These are phyloP conservation scores for Amia ocellicauda DNA, from an alignment of 2,113 vertebrate species.

Conservation along the genomic window DNA sequence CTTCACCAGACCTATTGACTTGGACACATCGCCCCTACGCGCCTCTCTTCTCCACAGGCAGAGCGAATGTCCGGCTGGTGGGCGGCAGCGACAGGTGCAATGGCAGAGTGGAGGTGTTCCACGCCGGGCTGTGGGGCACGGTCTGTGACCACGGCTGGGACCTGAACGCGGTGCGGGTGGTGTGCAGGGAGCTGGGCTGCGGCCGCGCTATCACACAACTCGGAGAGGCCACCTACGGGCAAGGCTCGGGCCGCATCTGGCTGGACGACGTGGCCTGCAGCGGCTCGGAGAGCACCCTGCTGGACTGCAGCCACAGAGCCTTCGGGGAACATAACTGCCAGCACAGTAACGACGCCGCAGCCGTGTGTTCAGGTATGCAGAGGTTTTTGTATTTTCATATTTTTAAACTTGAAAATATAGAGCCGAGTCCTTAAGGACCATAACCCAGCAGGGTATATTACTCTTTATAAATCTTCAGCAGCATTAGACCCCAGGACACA, in stretches of 20 bases:
- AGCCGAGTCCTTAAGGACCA: no score
- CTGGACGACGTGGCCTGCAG: conserved; percentile 6
- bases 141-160: conserved; percentile 15
- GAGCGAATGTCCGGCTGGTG: not conserved
- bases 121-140: not conserved
- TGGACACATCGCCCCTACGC: no score
- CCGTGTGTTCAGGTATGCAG: conserved; percentile 8
- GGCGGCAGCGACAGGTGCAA: not conserved
- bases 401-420: no score
- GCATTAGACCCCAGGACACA: no score
- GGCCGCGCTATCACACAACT: not conserved
- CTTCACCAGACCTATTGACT: not conserved
- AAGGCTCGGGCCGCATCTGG: conserved; percentile 5
- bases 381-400: no score
- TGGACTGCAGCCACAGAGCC: not conserved
- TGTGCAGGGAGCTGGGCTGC: conserved; percentile 17
- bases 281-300: not conserved
- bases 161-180: not conserved
- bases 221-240: not conserved
- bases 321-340: not conserved
- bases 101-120: conserved; percentile 13
- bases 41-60: not conserved
- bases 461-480: no score
- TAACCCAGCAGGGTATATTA: no score
- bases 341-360: not conserved